Evolutionary conservation across 1,140 invertebrate genomes (phyloP), one percentile per base, ranked within the genome.

Genomic region (Aphaenogaster floridana): DNA sequence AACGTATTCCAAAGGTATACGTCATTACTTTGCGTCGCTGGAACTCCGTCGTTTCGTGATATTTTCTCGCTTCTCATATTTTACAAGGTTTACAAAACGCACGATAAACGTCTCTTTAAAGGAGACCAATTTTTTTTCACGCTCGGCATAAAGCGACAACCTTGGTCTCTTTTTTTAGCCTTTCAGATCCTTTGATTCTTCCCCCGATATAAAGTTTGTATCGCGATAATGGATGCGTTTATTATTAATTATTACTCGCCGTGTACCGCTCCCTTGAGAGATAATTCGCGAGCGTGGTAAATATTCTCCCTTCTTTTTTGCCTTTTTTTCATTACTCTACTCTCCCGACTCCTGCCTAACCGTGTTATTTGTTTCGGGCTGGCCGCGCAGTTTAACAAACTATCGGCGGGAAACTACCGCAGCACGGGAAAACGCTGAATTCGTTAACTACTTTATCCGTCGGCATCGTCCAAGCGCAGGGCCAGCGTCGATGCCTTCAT

Each of bases 381-480:
- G 50, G 50, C 64, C 50, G 48, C 80, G 8, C 42, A 72, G 68
- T 83, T 72, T 83, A 83, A 74, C 66, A 45, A 71, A 71, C 64
- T 83, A 83, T 83, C 80, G 79, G 45, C 5, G 6, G 64, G 36
- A 11, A 81, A 71, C 52, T 81, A 71, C 28, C 17, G 52, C 13
- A 48, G 42, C 21, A 48, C 68, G 68, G 64, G 28, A 61, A 84
- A 74, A 64, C n/a, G 39, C 34, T 61, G 54, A 84, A 84, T 84
- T 84, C 69, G 69, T 74, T 84, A 84, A 72, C 54, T 74, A 61
- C 42, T 84, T 84, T 48, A 84, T 84, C 54, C 42, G 5, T 54
- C 39, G 42, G 64, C 68, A 83, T 84, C 69, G 80, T 36, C 8
- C 79, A 36, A 17, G 42, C 45, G 21, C 36, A 28, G n/a, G 34